Evolutionary conservation across 2,888 invertebrate genomes (phyloP).

Genomic region (Phlogophora meticulosa): DNA sequence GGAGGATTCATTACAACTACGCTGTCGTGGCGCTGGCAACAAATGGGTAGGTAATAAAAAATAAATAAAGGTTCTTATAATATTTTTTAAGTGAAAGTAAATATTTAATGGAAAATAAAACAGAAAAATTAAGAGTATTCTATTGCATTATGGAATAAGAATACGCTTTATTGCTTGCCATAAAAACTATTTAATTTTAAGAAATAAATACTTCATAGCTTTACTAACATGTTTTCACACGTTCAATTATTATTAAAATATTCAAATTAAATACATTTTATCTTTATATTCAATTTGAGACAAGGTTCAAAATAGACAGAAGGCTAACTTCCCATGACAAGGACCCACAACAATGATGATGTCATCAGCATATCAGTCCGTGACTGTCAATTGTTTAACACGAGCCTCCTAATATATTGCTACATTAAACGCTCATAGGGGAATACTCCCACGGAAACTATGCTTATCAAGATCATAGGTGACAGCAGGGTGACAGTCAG

Average conservation of each 20-base stretch:
- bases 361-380: conserved; percentile 9
- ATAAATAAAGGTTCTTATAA: background rate
- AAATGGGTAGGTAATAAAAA: conserved; percentile 6
- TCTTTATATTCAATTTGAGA: background rate
- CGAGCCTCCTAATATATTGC: conserved; percentile 15
- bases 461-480: conserved; percentile 25
- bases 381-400: conserved; percentile 20
- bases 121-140: too few species aligned
- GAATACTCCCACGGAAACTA: conserved; percentile 17
- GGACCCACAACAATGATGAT: background rate
- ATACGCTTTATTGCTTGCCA: too few species aligned
- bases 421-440: conserved; percentile 2
- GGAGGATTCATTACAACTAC: conserved; percentile 66
- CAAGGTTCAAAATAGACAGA: background rate
- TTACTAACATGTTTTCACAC: background rate
- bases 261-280: background rate
- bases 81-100: too few species aligned
- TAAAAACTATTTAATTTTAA: too few species aligned
- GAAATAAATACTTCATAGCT: background rate
- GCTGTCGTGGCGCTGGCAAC: conserved; percentile 24
- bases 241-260: background rate
- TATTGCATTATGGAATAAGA: too few species aligned
- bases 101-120: too few species aligned
- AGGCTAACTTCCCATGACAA: background rate
- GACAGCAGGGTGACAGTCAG: conserved; percentile 6